Evolutionary conservation across 2,113 vertebrate species (phyloP).

Genomic region (Axis porcinus): DNA sequence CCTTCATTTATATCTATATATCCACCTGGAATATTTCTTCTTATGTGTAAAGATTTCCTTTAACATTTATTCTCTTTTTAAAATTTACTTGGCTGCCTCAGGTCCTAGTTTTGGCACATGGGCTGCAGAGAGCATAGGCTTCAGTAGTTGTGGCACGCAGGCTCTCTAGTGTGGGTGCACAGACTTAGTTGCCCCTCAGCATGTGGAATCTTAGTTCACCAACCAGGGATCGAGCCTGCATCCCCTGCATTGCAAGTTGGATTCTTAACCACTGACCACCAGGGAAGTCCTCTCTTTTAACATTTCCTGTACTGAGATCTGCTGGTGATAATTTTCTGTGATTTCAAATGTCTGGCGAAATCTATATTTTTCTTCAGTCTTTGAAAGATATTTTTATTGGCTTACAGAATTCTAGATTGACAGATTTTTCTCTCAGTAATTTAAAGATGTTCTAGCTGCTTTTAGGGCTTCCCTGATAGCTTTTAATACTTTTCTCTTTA

Average conservation of each 20-base stretch:
- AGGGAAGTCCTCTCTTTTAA: neutral
- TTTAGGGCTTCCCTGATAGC: neutral
- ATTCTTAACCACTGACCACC: neutral
- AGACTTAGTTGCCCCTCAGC: neutral
- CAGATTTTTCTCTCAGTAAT: neutral
- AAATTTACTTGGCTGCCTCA: neutral
- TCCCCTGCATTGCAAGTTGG: neutral
- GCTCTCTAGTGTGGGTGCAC: neutral
- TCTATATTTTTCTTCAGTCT: neutral
- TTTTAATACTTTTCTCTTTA: neutral
- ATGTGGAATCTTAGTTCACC: neutral
- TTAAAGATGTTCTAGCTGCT: neutral
- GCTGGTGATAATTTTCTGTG: neutral
- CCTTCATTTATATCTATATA: neutral
- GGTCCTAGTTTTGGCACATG: neutral
- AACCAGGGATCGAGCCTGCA: neutral
- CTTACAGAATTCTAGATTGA: neutral
- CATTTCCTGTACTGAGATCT: neutral
- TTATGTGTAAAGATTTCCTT: neutral
- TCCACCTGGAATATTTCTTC: neutral
- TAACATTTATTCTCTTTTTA: neutral
- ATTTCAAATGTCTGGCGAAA: neutral
- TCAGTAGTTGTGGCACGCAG: fast-evolving
- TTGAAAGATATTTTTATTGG: neutral
- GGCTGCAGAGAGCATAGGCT: neutral